phyloP scores from a whole-genome alignment of 1,140 invertebrate species.

The Ceratina japonica region DNA sequence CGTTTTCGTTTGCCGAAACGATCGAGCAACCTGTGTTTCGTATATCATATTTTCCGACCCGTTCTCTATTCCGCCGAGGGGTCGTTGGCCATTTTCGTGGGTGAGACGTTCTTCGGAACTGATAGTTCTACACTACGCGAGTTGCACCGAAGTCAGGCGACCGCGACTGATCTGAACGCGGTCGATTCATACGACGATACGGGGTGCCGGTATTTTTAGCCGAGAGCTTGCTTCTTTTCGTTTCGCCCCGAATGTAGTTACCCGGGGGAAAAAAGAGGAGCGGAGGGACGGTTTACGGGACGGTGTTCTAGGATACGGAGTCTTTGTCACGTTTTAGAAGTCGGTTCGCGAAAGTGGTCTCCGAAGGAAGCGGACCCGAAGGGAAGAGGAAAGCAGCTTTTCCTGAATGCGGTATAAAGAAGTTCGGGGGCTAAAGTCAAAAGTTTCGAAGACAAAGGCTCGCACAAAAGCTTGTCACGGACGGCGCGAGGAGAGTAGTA shows the following conservation, averaged over 20 bases:
- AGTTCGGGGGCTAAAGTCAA: slow-evolving; percentile 28
- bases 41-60: slow-evolving; percentile 21
- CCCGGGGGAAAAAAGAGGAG: background rate
- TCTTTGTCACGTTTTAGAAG: slow-evolving; percentile 56
- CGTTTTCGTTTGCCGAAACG: too few relatives aligned
- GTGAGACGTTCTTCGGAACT: background rate
- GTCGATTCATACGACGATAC: background rate
- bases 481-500: slow-evolving; percentile 19
- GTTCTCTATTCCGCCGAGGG: background rate
- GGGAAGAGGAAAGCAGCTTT: slow-evolving; percentile 50
- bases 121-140: too few relatives aligned
- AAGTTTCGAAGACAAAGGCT: slow-evolving; percentile 61
- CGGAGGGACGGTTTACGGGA: background rate
- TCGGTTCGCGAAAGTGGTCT: slow-evolving; percentile 39
- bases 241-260: too few relatives aligned
- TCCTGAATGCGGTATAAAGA: slow-evolving; percentile 49
- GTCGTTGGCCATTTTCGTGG: background rate
- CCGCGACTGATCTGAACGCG: background rate
- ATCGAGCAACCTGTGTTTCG: slow-evolving; percentile 5
- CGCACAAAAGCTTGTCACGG: slow-evolving; percentile 48
- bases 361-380: slow-evolving; percentile 44
- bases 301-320: background rate
- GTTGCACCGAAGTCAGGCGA: too few relatives aligned
- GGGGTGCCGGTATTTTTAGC: background rate
- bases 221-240: too few relatives aligned